Evolutionary conservation across 2,797 vertebrate genomes (phyloP), one percentile per base, ranked within the genome.

Genomic region (Rhinophrynus dorsalis): DNA sequence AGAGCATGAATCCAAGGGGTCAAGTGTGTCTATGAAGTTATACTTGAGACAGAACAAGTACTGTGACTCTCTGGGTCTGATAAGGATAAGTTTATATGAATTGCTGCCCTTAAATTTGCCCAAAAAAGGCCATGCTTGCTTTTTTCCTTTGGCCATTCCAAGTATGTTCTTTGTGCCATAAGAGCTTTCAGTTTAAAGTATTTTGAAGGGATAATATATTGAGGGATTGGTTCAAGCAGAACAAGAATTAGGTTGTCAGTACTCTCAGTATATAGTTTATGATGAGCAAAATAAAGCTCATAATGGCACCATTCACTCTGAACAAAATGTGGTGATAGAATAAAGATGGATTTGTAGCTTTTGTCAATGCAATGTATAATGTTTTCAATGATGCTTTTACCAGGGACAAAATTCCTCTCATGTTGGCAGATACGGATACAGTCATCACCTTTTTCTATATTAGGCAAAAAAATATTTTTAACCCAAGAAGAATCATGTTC

Each of bases 301-400:
- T 98, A 98, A 79, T 97, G 94, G 55, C 96, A 96, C 95, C 96
- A 97, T 9, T 95, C 94, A 0, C 95, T 98, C 83, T 93, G 93
- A 45, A 98, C 88, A 27, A 97, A 97, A 79, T 95, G 87, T 47
- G 90, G 87, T n/a, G 94, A 96, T 68, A 98, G 67, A 29, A 97
- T 90, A 37, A 96, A 98, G 64, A 97, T 83, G 0, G 90, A 92
- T 67, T 89, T 93, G 62, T 94, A 82, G 76, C 96, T 92, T 77
- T 90, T 93, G 80, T 97, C 95, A 51, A 95, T 92, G 71, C 90
- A 95, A 20, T 73, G 79, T 0, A 97, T 91, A 72, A 97, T 96
- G 76, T 98, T 97, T 74, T 95, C 89, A 32, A 94, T 73, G 1
- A 98, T 95, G 1, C 89, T 90, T 76, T 88, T 95, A 59, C 95